Percentiles rank a stretch among this genome's conserved stretches.
Conservation (phyloP, 2,113 vertebrate species). For the Phocoena sinus region DNA sequence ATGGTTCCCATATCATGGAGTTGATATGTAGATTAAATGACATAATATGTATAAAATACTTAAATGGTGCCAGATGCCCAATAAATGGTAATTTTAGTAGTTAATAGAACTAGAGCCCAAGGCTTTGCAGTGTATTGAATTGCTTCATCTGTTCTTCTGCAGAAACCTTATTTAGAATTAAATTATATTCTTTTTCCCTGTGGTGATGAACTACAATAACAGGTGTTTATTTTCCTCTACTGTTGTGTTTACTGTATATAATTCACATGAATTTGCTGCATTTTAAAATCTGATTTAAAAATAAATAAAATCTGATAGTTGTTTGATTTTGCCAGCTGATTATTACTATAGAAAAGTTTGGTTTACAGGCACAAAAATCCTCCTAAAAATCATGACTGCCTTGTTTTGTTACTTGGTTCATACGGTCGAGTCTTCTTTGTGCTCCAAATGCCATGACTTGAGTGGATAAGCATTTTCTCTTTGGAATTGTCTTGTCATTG, state of each 20-base stretch:
- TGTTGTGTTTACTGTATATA: background rate
- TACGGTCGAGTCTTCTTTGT: background rate
- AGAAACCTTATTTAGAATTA: background rate
- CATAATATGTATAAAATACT: background rate
- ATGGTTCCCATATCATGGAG: background rate
- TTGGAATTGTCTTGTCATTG: background rate
- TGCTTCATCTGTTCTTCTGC: background rate
- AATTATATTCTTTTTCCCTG: background rate
- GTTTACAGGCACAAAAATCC: background rate
- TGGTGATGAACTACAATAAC: background rate
- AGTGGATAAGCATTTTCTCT: background rate
- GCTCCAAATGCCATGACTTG: background rate
- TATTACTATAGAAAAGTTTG: background rate
- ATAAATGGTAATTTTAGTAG: background rate
- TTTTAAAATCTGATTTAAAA: background rate
- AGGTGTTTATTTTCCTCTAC: background rate
- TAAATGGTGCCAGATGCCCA: background rate
- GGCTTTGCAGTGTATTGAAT: background rate
- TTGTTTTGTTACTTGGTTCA: constrained; percentile 21
- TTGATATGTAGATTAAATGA: background rate
- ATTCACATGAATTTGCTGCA: background rate
- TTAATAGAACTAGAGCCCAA: background rate
- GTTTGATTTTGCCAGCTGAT: constrained; percentile 15
- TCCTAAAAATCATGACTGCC: background rate
- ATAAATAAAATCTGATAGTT: background rate